These are phyloP conservation scores for Leptoteleia sp. DNA, from an alignment of 1,140 invertebrate genomes.

Conservation along the genomic window DNA sequence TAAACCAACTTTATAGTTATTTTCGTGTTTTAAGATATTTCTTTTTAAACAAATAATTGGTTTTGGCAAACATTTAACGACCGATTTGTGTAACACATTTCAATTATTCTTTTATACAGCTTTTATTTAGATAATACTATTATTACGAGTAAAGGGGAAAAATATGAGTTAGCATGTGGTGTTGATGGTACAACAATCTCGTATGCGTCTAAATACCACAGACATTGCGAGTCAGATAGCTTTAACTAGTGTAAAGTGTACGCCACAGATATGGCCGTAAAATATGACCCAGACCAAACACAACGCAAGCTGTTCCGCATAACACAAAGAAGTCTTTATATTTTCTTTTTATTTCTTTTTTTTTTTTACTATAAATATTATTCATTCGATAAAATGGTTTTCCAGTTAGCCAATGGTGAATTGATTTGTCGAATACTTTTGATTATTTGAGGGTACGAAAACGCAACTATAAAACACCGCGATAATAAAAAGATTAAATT, in stretches of 20 bases:
- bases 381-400: slow-evolving; percentile 30
- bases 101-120: no score
- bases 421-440: slow-evolving; percentile 35
- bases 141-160: slow-evolving; percentile 5
- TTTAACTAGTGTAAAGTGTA: slow-evolving; percentile 58
- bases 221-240: slow-evolving; percentile 47
- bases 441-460: slow-evolving; percentile 7
- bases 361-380: slow-evolving; percentile 44
- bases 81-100: no score
- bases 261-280: slow-evolving; percentile 46
- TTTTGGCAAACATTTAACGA: no score
- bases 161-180: slow-evolving; percentile 19
- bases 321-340: slow-evolving; percentile 35
- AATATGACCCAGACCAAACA: slow-evolving; percentile 44
- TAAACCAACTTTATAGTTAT: no score
- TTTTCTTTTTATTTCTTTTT: no score
- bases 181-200: slow-evolving; percentile 45
- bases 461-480: slow-evolving; percentile 26
- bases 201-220: slow-evolving; percentile 34
- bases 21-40: no score
- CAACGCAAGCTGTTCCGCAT: slow-evolving; percentile 9
- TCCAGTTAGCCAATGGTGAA: slow-evolving; percentile 8
- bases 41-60: no score
- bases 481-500: slow-evolving; percentile 12
- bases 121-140: no score